Evolutionary conservation across 2,888 invertebrate species (phyloP), one percentile per base, ranked within the genome.

Genomic region (Dryobotodes eremita): DNA sequence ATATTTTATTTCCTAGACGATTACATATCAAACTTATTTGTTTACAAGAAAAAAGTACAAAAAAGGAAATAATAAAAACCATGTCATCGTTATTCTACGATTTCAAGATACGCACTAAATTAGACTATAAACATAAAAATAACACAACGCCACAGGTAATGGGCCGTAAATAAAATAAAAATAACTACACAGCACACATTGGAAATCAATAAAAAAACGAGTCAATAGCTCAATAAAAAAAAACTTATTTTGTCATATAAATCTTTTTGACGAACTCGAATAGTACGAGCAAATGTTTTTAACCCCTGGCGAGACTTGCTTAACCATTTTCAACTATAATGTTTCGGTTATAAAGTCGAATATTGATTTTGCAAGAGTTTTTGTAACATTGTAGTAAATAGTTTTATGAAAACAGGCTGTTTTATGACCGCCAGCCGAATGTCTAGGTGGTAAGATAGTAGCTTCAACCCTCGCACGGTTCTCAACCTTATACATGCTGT

Each of bases 371-470:
- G 53, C 57, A 53, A 26, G 17, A 70, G 53, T 71, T 76, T 81
- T 86, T 88, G 87, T 92, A 89, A 91, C 91, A 89, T 86, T 86
- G 88, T 86, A 88, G 79, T 86, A 91, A 92, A 92, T 93, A 93
- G 93, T 93, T 93, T 92, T 93, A 92, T 92, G 93, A 93, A 93
- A 92, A 92, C 92, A 92, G 92, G 91, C 90, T 88, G 89, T 91
- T 93, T 93, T 93, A 93, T 91, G 91, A 90, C 90, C 86, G 86
- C 87, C 86, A 90, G 90, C 89, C 90, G 86, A 92, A 92, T 89
- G 92, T 89, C 91, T 91, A 92, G 91, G 90, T 92, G 89, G 91
- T 88, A 87, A 88, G 89, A 89, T 89, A 90, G 86, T 88, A 82
- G 76, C 46, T 7, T 46, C 31, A 31, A 55, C 46, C 23, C 15